Base-by-base conservation (phyloP, 2,797 vertebrate species). In the Parauchenoglanis punctatus region DNA sequence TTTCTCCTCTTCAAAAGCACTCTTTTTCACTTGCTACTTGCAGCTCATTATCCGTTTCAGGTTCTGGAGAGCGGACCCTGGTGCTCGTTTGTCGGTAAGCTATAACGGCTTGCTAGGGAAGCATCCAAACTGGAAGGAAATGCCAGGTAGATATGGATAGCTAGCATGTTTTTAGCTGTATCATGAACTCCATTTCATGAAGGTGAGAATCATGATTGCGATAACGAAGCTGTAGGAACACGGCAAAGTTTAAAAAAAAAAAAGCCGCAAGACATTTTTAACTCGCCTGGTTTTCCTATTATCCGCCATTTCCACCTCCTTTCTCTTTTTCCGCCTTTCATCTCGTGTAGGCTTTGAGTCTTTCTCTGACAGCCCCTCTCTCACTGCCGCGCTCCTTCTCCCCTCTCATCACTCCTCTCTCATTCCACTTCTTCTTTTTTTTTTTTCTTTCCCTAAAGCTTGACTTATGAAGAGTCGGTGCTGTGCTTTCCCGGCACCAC, bases 391-490 rank as follows among this genome's bases (percentile, higher is more conserved):
- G 15, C 81, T 68, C 35, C 15, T 84, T 58, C 59, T 58, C 2
- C 52, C 28, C 73, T 81, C 65, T 25, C 40, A 54, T 85, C 82
- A 72, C 75, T 87, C 35, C 82, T 44, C 49, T 49, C 44, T 63
- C 6, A 10, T 84, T 49, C 23, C 81, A 15, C 82, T 70, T 28
- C 7, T 23, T n/a, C n/a, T 56, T 67, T 25, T 80, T 78, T 13
- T 40, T 40, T 4, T 40, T 40, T 4, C 40, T 40, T 2, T 8
- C n/a, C 52, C 65, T 31, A 20, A 61, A 85, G 40, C 73, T 52
- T 81, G 67, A 72, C 54, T 81, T 72, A 81, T 23, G 54, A 77
- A 87, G 87, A 84, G 40, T 40, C 73, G 44, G 49, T 12, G n/a
- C 63, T 10, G 11, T 78, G 82, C 61, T 68, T 78, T 35, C 23